Percentiles rank a stretch among this genome's conserved stretches.
phyloP scores from a whole-genome alignment of 2,888 invertebrate species.

The Trachelus troglodyta region DNA sequence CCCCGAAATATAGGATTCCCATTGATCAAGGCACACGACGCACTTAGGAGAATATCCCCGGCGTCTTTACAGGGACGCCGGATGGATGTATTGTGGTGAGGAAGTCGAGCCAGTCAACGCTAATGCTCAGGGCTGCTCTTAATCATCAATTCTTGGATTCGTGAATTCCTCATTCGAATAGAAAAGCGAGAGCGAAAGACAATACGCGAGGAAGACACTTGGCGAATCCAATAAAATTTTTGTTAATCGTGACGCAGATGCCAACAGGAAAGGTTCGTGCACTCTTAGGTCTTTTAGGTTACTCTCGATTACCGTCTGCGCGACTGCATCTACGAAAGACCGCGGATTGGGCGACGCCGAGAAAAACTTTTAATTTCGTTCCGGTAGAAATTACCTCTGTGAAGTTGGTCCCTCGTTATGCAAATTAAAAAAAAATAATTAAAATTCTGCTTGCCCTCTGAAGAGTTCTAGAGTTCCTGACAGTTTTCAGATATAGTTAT shows the following conservation, averaged over 20 bases:
- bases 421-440: too few species aligned
- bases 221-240: neutral
- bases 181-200: neutral
- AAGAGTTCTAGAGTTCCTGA: too few species aligned
- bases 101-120: neutral
- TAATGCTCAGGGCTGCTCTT: neutral
- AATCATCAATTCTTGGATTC: neutral
- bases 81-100: neutral
- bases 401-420: too few species aligned
- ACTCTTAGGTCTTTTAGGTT: neutral
- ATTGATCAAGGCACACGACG: conserved; percentile 39
- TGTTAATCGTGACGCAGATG: neutral
- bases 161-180: neutral
- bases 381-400: too few species aligned
- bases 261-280: neutral
- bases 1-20: conserved; percentile 44
- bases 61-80: neutral
- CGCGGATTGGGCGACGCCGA: too few species aligned
- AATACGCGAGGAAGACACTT: neutral
- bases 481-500: too few species aligned
- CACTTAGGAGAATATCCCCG: neutral
- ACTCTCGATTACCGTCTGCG: neutral
- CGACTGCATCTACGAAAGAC: neutral
- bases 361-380: neutral
- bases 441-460: too few species aligned